Percentiles rank a stretch among this genome's conserved stretches.
Evolutionary conservation across 2,888 invertebrate genomes (phyloP).

Genomic region (Cataglyphis cursor): DNA sequence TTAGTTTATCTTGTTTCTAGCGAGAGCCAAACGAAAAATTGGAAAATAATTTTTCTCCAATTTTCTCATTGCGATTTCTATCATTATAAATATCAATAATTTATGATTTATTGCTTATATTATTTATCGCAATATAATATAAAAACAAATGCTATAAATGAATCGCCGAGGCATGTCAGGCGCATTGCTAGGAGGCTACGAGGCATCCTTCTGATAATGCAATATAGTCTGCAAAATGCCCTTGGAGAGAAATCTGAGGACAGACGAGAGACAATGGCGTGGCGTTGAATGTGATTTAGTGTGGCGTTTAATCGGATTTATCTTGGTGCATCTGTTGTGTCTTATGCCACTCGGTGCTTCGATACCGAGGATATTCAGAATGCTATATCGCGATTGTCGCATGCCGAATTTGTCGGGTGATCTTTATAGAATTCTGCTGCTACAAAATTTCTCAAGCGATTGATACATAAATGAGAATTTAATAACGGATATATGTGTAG

Average conservation of each 20-base stretch:
- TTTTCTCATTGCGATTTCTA: not conserved
- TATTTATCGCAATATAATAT: not conserved
- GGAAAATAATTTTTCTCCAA: not conserved
- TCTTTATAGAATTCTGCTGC: not conserved
- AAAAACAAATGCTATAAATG: not conserved
- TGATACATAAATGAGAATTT: conserved; percentile 4
- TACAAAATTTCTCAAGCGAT: conserved; percentile 4
- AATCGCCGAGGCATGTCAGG: not conserved
- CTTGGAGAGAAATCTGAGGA: conserved; percentile 58
- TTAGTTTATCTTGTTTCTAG: not conserved
- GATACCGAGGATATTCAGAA: conserved; percentile 41
- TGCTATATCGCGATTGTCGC: conserved; percentile 12
- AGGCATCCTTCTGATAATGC: conserved; percentile 67
- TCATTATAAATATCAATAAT: not conserved
- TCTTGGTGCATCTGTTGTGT: conserved; percentile 67
- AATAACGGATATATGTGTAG: not conserved
- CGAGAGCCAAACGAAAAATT: not conserved
- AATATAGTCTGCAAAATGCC: conserved; percentile 36
- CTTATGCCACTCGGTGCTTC: conserved; percentile 65
- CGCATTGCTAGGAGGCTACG: not conserved
- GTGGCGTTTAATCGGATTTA: conserved; percentile 77
- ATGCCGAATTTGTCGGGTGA: conserved; percentile 5
- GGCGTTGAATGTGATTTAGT: conserved; percentile 77
- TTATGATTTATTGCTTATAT: not conserved
- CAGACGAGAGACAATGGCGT: conserved; percentile 72